Evolutionary conservation across 2,888 invertebrate genomes (phyloP).

Genomic region (Acleris cristana): DNA sequence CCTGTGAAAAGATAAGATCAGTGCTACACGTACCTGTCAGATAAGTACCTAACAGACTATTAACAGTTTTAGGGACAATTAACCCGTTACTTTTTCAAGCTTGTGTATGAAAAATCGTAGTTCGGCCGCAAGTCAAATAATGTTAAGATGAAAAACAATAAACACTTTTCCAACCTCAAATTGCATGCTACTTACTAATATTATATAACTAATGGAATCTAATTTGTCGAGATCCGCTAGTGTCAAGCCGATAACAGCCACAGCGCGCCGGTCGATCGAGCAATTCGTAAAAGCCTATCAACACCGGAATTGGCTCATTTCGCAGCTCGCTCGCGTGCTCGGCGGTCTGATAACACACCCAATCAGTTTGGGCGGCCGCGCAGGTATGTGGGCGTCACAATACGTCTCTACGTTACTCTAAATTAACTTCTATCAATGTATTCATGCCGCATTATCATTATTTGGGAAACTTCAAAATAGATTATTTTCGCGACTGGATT

Average conservation of each 20-base stretch:
- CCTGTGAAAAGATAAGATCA: too few relatives aligned
- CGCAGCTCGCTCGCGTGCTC: constrained; percentile 28
- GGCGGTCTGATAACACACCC: constrained; percentile 24
- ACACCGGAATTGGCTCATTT: constrained; percentile 34
- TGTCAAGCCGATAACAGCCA: constrained; percentile 10
- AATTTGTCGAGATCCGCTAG: constrained; percentile 1
- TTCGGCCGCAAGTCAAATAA: too few relatives aligned
- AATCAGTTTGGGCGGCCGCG: constrained; percentile 24
- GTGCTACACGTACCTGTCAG: too few relatives aligned
- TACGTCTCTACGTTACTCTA: constrained; percentile 4
- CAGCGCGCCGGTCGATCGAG: constrained; percentile 27
- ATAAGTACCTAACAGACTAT: too few relatives aligned
- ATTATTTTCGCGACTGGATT: too few relatives aligned
- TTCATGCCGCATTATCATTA: background rate
- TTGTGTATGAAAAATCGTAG: too few relatives aligned
- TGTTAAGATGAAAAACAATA: too few relatives aligned
- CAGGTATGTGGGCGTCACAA: constrained; percentile 2
- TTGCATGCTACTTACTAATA: too few relatives aligned
- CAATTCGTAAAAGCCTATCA: constrained; percentile 28
- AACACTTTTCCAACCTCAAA: too few relatives aligned
- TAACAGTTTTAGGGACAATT: too few relatives aligned
- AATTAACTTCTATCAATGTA: constrained; percentile 6
- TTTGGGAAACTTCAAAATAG: too few relatives aligned
- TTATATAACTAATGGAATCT: background rate
- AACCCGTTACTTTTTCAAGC: too few relatives aligned